A percentile compares a stretch with the other conserved stretches of the same genome.
These are phyloP conservation scores for Drosophila paulistorum DNA, from an alignment of 1,140 invertebrate genomes.

Conservation along the genomic window DNA sequence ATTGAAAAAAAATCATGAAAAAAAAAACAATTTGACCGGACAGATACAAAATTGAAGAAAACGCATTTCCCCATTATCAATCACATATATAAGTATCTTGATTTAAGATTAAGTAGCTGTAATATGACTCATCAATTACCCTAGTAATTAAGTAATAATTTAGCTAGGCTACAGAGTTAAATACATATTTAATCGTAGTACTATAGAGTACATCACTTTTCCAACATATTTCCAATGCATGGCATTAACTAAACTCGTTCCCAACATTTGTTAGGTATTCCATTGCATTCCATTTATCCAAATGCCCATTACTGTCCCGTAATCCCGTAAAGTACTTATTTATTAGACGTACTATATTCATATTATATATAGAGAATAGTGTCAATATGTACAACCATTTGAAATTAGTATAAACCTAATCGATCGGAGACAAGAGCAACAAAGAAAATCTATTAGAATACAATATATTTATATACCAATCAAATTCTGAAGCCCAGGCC, in stretches of 20 bases:
- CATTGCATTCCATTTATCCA: too few relatives aligned
- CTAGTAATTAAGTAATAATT: background rate
- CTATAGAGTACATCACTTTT: background rate
- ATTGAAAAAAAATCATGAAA: constrained; percentile 43
- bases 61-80: constrained; percentile 8
- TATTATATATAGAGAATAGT: background rate
- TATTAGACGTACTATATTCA: background rate
- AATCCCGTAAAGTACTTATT: too few relatives aligned
- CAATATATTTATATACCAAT: background rate
- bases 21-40: constrained; percentile 30
- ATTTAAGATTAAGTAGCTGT: constrained; percentile 7
- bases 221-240: background rate
- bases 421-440: background rate
- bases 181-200: background rate
- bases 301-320: too few relatives aligned
- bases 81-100: background rate
- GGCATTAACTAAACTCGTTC: background rate
- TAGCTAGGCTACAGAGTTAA: background rate
- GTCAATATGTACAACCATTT: background rate
- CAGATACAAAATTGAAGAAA: constrained; percentile 11
- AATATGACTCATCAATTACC: background rate
- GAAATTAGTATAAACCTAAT: background rate
- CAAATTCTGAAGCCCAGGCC: constrained; percentile 3
- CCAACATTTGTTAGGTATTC: background rate
- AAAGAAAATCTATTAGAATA: background rate